phyloP scores from a whole-genome alignment of 2,888 invertebrate genomes.

The Physocephala rufipes region DNA sequence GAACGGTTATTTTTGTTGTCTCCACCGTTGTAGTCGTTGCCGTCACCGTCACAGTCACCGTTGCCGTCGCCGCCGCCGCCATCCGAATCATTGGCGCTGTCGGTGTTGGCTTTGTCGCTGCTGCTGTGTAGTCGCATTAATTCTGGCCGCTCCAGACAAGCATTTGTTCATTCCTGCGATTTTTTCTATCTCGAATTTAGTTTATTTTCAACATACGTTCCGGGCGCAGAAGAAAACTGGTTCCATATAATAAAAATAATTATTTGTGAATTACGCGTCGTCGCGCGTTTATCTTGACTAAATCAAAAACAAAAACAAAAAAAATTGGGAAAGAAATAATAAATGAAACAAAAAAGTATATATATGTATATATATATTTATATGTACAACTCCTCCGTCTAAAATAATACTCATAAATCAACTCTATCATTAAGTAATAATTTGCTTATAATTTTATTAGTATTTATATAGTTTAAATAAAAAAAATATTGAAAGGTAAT shows the following conservation, averaged over 20 bases:
- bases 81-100: conserved; percentile 49
- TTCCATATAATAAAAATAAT: neutral
- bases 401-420: too few species aligned
- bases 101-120: conserved; percentile 40
- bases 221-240: conserved; percentile 27
- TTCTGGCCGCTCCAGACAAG: conserved; percentile 36
- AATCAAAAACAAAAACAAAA: too few species aligned
- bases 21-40: conserved; percentile 16
- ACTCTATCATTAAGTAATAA: too few species aligned
- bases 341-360: too few species aligned
- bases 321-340: too few species aligned
- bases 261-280: conserved; percentile 5
- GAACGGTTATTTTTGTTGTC: conserved; percentile 19
- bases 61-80: conserved; percentile 44
- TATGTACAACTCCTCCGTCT: too few species aligned
- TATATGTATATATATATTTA: too few species aligned
- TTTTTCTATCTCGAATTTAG: conserved; percentile 33
- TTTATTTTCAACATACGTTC: conserved; percentile 36
- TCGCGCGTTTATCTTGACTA: too few species aligned
- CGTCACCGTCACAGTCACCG: conserved; percentile 7
- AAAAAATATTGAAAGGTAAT: too few species aligned
- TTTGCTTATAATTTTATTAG: too few species aligned
- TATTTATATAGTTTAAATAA: too few species aligned
- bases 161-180: conserved; percentile 35
- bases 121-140: conserved; percentile 34